phyloP scores from a whole-genome alignment of 1,140 invertebrate genomes.

The Macrocentrus cingulum region DNA sequence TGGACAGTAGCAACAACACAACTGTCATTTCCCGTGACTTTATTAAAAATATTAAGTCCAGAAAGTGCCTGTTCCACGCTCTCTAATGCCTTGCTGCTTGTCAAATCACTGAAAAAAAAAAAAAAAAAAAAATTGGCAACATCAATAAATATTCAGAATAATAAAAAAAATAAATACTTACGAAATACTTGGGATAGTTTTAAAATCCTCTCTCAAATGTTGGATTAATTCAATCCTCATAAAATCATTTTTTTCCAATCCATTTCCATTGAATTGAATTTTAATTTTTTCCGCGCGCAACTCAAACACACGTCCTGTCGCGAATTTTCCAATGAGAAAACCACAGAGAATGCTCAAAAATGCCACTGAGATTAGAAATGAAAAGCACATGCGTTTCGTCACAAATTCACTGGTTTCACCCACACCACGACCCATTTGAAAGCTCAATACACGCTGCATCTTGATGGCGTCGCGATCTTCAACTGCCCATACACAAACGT shows the following conservation, averaged over 20 bases:
- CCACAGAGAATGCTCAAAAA: slow-evolving; percentile 58
- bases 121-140: slow-evolving; percentile 1
- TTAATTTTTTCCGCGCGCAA: slow-evolving; percentile 39
- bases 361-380: slow-evolving; percentile 54
- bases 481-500: neutral
- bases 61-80: slow-evolving; percentile 26
- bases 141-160: neutral
- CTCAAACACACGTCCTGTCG: slow-evolving; percentile 44
- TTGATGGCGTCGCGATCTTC: slow-evolving; percentile 5
- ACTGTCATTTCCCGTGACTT: slow-evolving; percentile 32
- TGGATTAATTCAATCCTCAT: slow-evolving; percentile 38
- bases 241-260: slow-evolving; percentile 38
- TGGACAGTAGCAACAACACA: slow-evolving; percentile 38
- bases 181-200: slow-evolving; percentile 17
- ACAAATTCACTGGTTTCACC: slow-evolving; percentile 55
- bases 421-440: slow-evolving; percentile 48
- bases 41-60: slow-evolving; percentile 27
- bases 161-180: slow-evolving; percentile 16
- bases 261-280: slow-evolving; percentile 44
- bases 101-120: neutral
- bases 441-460: slow-evolving; percentile 56
- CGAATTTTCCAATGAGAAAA: slow-evolving; percentile 56
- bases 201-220: slow-evolving; percentile 35
- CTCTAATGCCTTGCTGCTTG: slow-evolving; percentile 12
- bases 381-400: slow-evolving; percentile 60